A percentile compares a stretch with the other conserved stretches of the same genome.
Conservation (phyloP, 2,888 invertebrate species). For the Ormyrus labotus region DNA sequence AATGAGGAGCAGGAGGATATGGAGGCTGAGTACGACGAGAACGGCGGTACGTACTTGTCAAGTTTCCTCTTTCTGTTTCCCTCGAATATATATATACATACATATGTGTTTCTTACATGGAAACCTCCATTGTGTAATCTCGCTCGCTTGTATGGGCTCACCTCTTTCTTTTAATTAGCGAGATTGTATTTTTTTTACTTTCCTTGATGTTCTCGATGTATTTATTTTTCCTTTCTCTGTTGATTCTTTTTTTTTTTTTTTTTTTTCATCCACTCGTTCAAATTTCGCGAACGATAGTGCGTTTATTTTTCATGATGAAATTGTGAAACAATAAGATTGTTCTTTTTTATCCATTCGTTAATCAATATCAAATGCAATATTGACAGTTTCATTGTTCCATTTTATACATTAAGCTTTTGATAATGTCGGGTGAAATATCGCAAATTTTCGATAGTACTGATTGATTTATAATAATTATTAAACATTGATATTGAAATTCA, state of each 20-base stretch:
- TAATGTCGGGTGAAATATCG: not conserved
- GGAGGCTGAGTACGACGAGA: conserved; percentile 54
- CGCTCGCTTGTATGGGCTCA: conserved; percentile 6
- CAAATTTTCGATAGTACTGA: not conserved
- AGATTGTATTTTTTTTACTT: not conserved
- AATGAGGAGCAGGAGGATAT: conserved; percentile 54
- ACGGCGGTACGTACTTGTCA: conserved; percentile 49
- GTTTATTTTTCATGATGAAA: too few relatives aligned
- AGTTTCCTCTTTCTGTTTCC: not conserved
- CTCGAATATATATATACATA: not conserved
- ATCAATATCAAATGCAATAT: too few relatives aligned
- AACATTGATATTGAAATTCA: too few relatives aligned
- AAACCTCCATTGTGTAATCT: not conserved
- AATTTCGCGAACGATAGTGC: too few relatives aligned
- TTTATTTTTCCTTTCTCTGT: not conserved
- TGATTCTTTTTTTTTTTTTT: not conserved
- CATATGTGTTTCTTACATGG: conserved; percentile 5
- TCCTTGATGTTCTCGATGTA: not conserved
- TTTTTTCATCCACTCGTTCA: not conserved
- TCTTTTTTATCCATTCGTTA: too few relatives aligned
- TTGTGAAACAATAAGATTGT: too few relatives aligned
- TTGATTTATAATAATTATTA: too few relatives aligned
- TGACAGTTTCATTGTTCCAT: conserved; percentile 10
- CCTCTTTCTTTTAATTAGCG: conserved; percentile 3
- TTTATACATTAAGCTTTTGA: not conserved